Evolutionary conservation across 2,888 invertebrate genomes (phyloP).

Genomic region (Erpobdella octoculata): DNA sequence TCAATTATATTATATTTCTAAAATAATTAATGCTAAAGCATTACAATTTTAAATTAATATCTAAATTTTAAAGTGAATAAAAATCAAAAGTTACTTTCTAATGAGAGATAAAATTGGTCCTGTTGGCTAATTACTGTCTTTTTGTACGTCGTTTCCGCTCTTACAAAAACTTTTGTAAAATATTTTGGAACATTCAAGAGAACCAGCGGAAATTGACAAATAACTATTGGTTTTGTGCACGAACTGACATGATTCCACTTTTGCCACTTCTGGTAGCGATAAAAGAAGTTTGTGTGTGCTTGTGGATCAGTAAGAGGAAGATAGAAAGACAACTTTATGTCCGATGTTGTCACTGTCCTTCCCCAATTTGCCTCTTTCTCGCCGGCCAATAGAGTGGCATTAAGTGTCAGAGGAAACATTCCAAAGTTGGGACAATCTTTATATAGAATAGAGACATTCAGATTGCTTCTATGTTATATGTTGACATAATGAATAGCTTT

Average conservation of each 20-base stretch:
- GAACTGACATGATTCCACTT: background rate
- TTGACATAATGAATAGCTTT: background rate
- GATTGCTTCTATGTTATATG: background rate
- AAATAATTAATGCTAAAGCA: background rate
- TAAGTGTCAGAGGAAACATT: background rate
- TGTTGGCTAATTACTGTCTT: background rate
- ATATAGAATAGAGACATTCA: background rate
- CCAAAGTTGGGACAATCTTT: constrained; percentile 1
- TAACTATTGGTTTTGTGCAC: background rate
- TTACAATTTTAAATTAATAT: background rate
- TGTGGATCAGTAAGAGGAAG: background rate
- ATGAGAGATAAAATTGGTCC: background rate
- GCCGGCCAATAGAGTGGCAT: background rate
- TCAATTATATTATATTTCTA: background rate
- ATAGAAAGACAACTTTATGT: background rate
- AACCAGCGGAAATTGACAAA: background rate
- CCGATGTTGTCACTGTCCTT: background rate
- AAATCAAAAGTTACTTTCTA: background rate
- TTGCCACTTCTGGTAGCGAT: background rate
- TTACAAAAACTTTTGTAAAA: background rate
- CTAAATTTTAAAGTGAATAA: too few relatives aligned
- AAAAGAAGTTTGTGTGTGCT: constrained; percentile 1
- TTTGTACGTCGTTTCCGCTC: background rate
- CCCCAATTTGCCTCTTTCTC: background rate
- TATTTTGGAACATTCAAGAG: background rate